Evolutionary conservation across 2,797 vertebrate species (phyloP).

Genomic region (Phaenicophaeus curvirostris): DNA sequence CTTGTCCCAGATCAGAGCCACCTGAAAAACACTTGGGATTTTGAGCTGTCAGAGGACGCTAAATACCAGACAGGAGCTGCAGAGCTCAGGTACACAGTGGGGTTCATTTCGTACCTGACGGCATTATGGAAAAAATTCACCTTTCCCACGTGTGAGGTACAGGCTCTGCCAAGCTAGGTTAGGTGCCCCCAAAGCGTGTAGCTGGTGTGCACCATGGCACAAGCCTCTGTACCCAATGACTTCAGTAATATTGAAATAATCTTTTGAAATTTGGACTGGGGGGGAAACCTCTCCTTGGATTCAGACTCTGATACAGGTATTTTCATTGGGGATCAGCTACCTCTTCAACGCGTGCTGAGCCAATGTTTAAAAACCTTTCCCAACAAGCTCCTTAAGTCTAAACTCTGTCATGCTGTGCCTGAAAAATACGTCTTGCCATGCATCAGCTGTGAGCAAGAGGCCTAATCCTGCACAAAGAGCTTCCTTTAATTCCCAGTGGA

Average conservation of each 20-base stretch:
- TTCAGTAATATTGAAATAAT: not conserved
- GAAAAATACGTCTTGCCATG: not conserved
- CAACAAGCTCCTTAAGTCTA: not conserved
- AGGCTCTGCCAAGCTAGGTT: not conserved
- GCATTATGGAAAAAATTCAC: rapidly evolving
- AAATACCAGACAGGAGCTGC: not conserved
- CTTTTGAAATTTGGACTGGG: not conserved
- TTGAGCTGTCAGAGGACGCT: not conserved
- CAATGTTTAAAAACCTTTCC: not conserved
- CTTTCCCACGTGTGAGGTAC: rapidly evolving
- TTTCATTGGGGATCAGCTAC: not conserved
- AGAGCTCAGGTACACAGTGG: not conserved
- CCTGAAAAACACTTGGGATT: not conserved
- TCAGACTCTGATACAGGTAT: not conserved
- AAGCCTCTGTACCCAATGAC: not conserved
- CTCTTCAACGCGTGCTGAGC: rapidly evolving
- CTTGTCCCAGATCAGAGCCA: not conserved
- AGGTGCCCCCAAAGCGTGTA: not conserved
- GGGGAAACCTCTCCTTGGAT: not conserved
- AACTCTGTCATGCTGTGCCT: not conserved
- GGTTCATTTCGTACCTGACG: not conserved
- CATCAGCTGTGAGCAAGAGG: not conserved
- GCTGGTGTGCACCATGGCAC: not conserved
- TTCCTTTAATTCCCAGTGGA: constrained; percentile 2
- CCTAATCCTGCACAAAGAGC: constrained; percentile 10